phyloP scores from a whole-genome alignment of 2,888 invertebrate genomes.

The Drosophila nr. medialis region DNA sequence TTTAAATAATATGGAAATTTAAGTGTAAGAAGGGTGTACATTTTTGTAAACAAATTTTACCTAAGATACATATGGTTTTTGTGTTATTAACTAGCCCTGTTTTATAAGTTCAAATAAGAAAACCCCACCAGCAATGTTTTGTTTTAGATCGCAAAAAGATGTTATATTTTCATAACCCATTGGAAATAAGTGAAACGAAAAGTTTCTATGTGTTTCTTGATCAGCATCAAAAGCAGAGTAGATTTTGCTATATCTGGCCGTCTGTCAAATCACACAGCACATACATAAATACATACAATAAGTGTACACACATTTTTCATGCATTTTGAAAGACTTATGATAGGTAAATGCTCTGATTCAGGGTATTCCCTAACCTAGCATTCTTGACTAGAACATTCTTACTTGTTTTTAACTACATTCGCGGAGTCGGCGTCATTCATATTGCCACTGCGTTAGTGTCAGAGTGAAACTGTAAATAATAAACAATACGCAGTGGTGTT shows the following conservation, averaged over 20 bases:
- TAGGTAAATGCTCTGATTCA: neutral
- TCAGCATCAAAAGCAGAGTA: neutral
- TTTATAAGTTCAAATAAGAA: neutral
- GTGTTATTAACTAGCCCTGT: too few species aligned
- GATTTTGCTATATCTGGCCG: neutral
- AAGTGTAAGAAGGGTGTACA: too few species aligned
- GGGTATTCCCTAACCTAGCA: neutral
- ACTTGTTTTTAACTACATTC: conserved; percentile 11
- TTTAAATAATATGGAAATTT: neutral
- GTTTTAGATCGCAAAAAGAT: neutral
- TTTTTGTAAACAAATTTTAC: too few species aligned
- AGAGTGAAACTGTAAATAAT: conserved; percentile 71
- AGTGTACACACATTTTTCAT: neutral
- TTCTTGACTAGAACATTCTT: neutral
- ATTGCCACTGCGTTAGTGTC: conserved; percentile 53
- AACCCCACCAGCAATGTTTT: neutral
- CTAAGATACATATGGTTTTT: too few species aligned
- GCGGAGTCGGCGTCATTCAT: conserved; percentile 24
- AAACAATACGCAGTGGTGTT: conserved; percentile 63
- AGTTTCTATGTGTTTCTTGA: neutral
- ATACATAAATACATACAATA: neutral
- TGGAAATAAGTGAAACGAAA: too few species aligned
- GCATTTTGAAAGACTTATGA: neutral
- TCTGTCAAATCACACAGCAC: neutral
- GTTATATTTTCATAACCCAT: too few species aligned